phyloP scores from a whole-genome alignment of 2,888 invertebrate species.

The Folsomia candida region DNA sequence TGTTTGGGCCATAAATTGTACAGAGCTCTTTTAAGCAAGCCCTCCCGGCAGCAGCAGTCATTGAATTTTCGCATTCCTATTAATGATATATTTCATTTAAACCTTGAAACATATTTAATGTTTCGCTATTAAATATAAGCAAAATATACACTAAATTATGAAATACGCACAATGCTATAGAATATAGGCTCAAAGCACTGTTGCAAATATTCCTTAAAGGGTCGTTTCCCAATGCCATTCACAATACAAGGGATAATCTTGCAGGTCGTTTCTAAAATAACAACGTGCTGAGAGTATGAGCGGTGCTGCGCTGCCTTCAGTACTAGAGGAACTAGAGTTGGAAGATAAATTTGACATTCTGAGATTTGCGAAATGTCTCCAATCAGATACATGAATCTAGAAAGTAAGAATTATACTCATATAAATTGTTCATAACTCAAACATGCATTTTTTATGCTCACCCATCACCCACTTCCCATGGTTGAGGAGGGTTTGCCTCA shows the following conservation, averaged over 20 bases:
- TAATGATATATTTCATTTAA: slow-evolving; percentile 25
- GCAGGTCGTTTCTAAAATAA: slow-evolving; percentile 58
- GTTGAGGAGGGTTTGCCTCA: slow-evolving; percentile 56
- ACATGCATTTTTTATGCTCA: slow-evolving; percentile 46
- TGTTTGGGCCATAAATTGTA: slow-evolving; percentile 57
- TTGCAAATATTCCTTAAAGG: slow-evolving; percentile 58
- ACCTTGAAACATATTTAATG: neutral
- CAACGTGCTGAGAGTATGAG: slow-evolving; percentile 58
- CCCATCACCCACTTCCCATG: slow-evolving; percentile 61
- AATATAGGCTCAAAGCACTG: slow-evolving; percentile 58
- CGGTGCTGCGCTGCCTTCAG: slow-evolving; percentile 55
- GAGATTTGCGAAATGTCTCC: slow-evolving; percentile 56
- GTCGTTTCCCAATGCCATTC: slow-evolving; percentile 57
- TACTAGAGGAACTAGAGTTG: slow-evolving; percentile 55
- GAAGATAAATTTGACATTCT: slow-evolving; percentile 52
- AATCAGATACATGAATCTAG: slow-evolving; percentile 56
- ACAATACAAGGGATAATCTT: slow-evolving; percentile 57
- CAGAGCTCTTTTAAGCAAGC: slow-evolving; percentile 56
- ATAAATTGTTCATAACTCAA: neutral
- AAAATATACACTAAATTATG: neutral
- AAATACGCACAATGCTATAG: slow-evolving; percentile 56
- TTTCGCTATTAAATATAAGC: neutral
- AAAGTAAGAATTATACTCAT: slow-evolving; percentile 27
- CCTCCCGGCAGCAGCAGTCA: slow-evolving; percentile 58
- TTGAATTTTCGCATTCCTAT: slow-evolving; percentile 58